Percentiles rank a stretch among this genome's conserved stretches.
phyloP scores from a whole-genome alignment of 2,797 vertebrate species.

The Pogonophryne albipinna region DNA sequence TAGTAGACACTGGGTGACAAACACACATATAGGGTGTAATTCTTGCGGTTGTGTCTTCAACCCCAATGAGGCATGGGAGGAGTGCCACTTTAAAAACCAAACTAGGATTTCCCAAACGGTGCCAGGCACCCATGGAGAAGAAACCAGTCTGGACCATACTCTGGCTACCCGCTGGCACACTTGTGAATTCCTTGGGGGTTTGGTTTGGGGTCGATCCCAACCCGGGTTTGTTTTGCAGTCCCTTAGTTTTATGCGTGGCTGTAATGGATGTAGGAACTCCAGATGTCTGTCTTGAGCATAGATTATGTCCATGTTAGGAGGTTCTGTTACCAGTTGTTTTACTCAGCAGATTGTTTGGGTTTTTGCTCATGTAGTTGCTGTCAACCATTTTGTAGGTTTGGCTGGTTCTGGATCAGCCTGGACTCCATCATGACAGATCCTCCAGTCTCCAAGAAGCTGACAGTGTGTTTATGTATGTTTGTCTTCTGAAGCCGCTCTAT shows the following conservation, averaged over 20 bases:
- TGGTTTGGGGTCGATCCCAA: conserved; percentile 59
- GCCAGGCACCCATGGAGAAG: conserved; percentile 62
- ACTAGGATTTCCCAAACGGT: conserved; percentile 61
- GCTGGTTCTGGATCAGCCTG: conserved; percentile 28
- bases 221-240: conserved; percentile 33
- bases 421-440: conserved; percentile 5
- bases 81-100: conserved; percentile 70
- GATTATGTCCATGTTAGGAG: conserved; percentile 44
- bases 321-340: conserved; percentile 27
- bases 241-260: conserved; percentile 34
- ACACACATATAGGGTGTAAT: conserved; percentile 72
- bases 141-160: conserved; percentile 68
- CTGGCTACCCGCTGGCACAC: conserved; percentile 42
- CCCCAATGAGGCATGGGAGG: conserved; percentile 79
- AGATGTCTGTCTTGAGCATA: conserved; percentile 31
- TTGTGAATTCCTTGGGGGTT: conserved; percentile 64
- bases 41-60: conserved; percentile 68
- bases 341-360: conserved; percentile 2
- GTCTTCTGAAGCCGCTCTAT: conserved; percentile 19
- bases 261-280: conserved; percentile 22
- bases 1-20: conserved; percentile 70
- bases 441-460: background rate
- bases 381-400: conserved; percentile 19
- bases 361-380: conserved; percentile 26
- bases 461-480: conserved; percentile 20